Evolutionary conservation across 2,797 vertebrate genomes (phyloP), one percentile per base, ranked within the genome.

Genomic region (Cheracebus regulus): DNA sequence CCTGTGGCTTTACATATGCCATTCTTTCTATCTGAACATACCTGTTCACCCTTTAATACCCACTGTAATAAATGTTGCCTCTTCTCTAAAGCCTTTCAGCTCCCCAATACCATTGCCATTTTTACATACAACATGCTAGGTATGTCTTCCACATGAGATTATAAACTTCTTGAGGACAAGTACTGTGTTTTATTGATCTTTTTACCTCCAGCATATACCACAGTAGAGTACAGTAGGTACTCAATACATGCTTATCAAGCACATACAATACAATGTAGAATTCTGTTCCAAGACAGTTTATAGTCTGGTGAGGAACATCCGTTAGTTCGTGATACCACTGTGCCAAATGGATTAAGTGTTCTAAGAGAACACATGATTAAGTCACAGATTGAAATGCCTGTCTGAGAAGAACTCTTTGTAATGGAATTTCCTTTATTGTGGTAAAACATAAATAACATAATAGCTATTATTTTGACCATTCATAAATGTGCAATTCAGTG

Each of bases 401-500:
- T 61, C 13, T 79, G 30, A 57, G 70, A 81, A 90, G 50, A 96
- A 73, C 11, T 7, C 44, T 96, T 96, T 96, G 13, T 84, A 92
- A 44, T 92, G 78, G 5, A 78, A 95, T 96, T 87, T 84, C 84
- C 89, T 94, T 83, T 52, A 83, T 79, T 82, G 28, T 96, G 46
- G 36, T 61, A 73, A 89, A 95, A 67, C 92, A 78, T 30, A 75
- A 14, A 30, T 61, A 81, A 81, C 14, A 26, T 17, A 44, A 28
- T 67, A 83, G 70, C 88, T 97, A 70, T 57, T 24, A 75, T 91
- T 97, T 93, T 96, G 87, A 64, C 55, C 39, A 58, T 73, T 94
- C 36, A 14, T 79, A 87, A 64, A 64, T 82, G 48, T 92, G 61
- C 26, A 88, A 4, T 93, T 91, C 22, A 57, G 9, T 89, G 28